A percentile compares a stretch with the other conserved stretches of the same genome.
Conservation (phyloP, 2,797 vertebrate species). For the Danio albolineatus region DNA sequence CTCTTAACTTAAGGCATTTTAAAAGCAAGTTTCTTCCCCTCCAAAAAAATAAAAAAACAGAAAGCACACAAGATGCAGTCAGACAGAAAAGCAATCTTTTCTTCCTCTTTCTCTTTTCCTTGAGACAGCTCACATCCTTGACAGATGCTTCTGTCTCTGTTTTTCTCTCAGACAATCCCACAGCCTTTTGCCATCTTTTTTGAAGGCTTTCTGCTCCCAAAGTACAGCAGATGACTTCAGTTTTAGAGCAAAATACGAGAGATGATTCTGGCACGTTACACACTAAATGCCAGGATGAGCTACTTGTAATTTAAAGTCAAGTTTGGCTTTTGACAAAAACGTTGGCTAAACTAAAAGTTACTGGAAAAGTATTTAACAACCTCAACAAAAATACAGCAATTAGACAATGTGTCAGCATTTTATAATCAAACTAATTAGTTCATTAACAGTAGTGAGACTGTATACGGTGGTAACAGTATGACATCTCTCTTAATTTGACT, state of each 20-base stretch:
- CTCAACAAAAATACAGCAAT: too few species aligned
- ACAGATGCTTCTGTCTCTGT: constrained; percentile 21
- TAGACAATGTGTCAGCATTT: too few species aligned
- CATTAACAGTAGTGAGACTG: too few species aligned
- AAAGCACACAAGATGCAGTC: constrained; percentile 7
- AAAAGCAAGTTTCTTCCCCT: constrained; percentile 1
- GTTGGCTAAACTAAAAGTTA: too few species aligned
- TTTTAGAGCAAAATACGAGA: constrained; percentile 10
- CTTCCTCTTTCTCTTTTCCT: neutral
- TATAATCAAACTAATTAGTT: too few species aligned
- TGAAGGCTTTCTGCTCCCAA: constrained; percentile 14
- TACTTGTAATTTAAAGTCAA: too few species aligned
- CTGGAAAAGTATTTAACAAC: too few species aligned
- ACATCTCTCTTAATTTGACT: too few species aligned
- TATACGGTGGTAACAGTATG: too few species aligned
- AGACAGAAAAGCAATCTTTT: constrained; percentile 21
- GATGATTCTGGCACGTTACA: neutral
- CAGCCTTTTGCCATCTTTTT: constrained; percentile 5
- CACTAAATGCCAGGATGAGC: too few species aligned
- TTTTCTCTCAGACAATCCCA: constrained; percentile 35
- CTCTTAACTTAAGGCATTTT: constrained; percentile 10
- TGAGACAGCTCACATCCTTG: neutral
- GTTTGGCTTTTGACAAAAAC: too few species aligned
- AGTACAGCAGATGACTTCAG: constrained; percentile 18
- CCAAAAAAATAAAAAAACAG: neutral